Conservation (phyloP, 2,113 vertebrate species). For the Orycteropus afer region DNA sequence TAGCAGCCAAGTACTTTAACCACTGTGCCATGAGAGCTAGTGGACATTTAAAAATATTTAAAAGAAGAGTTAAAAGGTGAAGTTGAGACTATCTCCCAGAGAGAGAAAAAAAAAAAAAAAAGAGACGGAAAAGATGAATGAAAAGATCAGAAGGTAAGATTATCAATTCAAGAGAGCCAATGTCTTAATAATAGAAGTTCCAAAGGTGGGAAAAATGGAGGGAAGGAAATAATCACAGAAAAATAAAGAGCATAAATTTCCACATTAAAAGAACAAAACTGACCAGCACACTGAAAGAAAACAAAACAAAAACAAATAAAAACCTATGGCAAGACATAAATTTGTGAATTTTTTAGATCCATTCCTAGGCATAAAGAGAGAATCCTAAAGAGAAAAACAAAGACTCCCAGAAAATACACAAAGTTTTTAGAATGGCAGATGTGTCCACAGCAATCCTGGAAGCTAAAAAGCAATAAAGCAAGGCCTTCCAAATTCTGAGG, state of each 20-base stretch:
- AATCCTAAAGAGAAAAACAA: neutral
- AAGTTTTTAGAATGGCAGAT: neutral
- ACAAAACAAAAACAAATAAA: neutral
- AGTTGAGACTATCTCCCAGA: neutral
- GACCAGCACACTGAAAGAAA: neutral
- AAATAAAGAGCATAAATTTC: neutral
- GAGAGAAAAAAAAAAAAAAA: neutral
- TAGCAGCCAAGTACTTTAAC: too few relatives aligned
- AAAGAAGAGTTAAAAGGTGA: neutral
- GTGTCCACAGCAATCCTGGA: neutral
- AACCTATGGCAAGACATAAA: neutral
- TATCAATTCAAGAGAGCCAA: neutral
- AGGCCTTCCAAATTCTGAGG: neutral
- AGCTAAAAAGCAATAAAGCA: neutral
- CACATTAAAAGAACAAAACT: neutral
- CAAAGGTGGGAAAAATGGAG: neutral
- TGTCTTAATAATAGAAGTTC: neutral
- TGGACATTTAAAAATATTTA: neutral
- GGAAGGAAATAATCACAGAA: neutral
- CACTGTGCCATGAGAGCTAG: too few relatives aligned
- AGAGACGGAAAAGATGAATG: neutral
- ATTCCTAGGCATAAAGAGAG: neutral
- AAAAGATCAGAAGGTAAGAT: neutral
- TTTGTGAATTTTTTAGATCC: neutral
- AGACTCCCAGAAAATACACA: neutral